phyloP scores from a whole-genome alignment of 1,140 invertebrate genomes.

The Parapsyche elsis region DNA sequence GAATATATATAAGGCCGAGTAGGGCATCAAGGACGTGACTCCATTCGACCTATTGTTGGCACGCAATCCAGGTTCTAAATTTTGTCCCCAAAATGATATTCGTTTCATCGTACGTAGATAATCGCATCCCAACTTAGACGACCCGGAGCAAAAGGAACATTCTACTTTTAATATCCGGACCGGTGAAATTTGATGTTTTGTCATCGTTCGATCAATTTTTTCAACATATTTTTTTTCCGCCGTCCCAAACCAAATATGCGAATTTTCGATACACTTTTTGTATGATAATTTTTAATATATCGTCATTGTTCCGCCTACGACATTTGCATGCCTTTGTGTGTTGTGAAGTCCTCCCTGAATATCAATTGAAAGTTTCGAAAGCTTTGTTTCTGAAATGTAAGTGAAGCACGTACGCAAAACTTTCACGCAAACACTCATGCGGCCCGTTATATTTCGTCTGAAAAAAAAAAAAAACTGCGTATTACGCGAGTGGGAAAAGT shows the following conservation, averaged over 20 bases:
- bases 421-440: constrained; percentile 28
- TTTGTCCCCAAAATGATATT: constrained; percentile 18
- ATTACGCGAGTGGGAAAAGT: not conserved
- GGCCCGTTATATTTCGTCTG: constrained; percentile 4
- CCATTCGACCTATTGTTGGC: constrained; percentile 28
- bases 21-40: constrained; percentile 16
- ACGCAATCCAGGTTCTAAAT: constrained; percentile 6
- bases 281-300: constrained; percentile 23
- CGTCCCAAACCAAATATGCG: not conserved
- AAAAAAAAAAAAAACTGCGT: constrained; percentile 7
- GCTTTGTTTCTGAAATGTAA: constrained; percentile 37
- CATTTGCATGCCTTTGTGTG: constrained; percentile 33
- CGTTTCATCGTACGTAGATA: not conserved
- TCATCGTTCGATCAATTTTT: not conserved
- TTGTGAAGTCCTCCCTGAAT: constrained; percentile 36
- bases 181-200: constrained; percentile 28
- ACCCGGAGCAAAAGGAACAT: not conserved
- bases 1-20: not conserved
- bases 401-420: constrained; percentile 38
- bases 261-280: constrained; percentile 1
- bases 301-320: not conserved
- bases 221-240: not conserved
- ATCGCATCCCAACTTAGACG: constrained; percentile 1
- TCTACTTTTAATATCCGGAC: constrained; percentile 20
- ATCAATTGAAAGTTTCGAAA: constrained; percentile 40